Conservation (phyloP, 2,797 vertebrate species). For the Cryptoprocta ferox region DNA sequence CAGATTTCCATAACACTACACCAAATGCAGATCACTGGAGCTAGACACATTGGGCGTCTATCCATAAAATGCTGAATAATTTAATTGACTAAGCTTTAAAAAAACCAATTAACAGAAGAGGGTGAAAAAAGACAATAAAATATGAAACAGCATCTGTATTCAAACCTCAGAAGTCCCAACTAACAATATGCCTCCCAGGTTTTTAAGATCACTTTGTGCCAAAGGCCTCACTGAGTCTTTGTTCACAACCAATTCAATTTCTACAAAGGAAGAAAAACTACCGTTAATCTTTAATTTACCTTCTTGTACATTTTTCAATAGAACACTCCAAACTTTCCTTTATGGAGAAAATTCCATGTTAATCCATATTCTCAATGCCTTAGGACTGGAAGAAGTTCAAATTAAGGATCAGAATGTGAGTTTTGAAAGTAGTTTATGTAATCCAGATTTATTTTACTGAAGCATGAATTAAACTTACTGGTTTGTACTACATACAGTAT, state of each 20-base stretch:
- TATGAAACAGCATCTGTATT: conserved; percentile 75
- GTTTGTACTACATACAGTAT: not conserved
- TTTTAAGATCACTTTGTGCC: conserved; percentile 32
- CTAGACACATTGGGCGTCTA: not conserved
- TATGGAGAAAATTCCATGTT: conserved; percentile 46
- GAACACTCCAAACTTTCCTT: conserved; percentile 74
- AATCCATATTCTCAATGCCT: not conserved
- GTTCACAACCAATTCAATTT: conserved; percentile 31
- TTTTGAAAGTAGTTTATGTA: conserved; percentile 69
- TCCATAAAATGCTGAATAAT: conserved; percentile 66
- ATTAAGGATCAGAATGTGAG: conserved; percentile 58
- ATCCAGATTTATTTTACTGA: conserved; percentile 65
- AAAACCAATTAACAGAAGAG: conserved; percentile 52
- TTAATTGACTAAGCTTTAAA: conserved; percentile 52
- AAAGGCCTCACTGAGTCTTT: conserved; percentile 73
- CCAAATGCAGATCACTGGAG: conserved; percentile 41
- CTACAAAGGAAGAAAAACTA: conserved; percentile 57
- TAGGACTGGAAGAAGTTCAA: not conserved
- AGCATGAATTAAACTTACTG: conserved; percentile 10
- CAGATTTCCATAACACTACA: not conserved
- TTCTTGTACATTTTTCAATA: conserved; percentile 66
- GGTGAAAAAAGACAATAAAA: conserved; percentile 48
- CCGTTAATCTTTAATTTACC: conserved; percentile 75
- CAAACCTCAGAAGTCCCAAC: conserved; percentile 61
- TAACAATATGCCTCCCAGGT: conserved; percentile 31